Evolutionary conservation across 2,797 vertebrate species (phyloP), one percentile per base, ranked within the genome.

Genomic region (Crenichthys baileyi): DNA sequence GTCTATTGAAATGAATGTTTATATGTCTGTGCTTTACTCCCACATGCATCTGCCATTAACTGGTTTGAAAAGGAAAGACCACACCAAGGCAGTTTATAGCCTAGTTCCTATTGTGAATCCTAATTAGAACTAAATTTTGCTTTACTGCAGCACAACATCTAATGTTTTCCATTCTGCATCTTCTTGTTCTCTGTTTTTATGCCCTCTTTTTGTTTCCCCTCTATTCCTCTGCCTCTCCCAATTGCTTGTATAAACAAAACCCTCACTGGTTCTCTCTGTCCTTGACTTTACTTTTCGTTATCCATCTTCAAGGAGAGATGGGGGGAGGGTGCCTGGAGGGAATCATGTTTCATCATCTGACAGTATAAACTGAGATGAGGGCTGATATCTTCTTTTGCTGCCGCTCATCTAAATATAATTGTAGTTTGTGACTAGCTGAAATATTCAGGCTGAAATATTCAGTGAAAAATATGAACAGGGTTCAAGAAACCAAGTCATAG

Each of bases 331-430:
- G 89, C 89, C 86, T 88, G 76, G 83, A 86, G 92, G 90, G 91
- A 85, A 86, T 93, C 86, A 86, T 82, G 86, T 94, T 93, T 94
- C 92, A 94, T 94, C 92, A 93, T 87, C 80, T 81, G 74, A 79
- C 81, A 80, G 79, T 81, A 89, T 84, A 75, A 87, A 81, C 86
- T 11, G 80, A 90, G 86, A 86, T 85, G 75, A 82, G 87, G 86
- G 75, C 82, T 87, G 86, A 91, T 88, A 85, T 90, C 87, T 89
- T 83, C 82, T 87, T 87, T 86, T 78, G 79, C 80, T 48, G 81
- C 76, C 61, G 78, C 84, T 86, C 72, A 73, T 90, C 79, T 82
- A 82, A 84, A 90, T 77, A 78, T 65, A 31, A 82, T 79, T 79
- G 77, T 82, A 83, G 76, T 83, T 87, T 83, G 78, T 72, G 83